Percentiles rank a stretch among this genome's conserved stretches.
Conservation (phyloP, 2,888 invertebrate species). For the Lepidonotus clava region DNA sequence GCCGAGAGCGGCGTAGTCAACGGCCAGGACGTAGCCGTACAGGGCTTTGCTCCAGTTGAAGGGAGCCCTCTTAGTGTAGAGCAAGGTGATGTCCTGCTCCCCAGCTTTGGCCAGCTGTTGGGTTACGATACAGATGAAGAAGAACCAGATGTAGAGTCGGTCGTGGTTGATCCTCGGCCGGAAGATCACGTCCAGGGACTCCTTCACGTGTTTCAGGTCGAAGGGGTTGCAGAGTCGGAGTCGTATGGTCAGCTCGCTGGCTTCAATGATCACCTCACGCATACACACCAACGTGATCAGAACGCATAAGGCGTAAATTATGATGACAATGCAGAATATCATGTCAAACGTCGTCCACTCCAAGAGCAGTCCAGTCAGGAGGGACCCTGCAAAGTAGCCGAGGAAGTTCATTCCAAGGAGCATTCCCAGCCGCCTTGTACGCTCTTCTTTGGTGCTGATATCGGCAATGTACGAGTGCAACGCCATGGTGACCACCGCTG, state of each 20-base stretch:
- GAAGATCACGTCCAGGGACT: constrained; percentile 70
- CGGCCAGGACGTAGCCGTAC: constrained; percentile 78
- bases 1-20: constrained; percentile 79
- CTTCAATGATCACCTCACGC: constrained; percentile 2
- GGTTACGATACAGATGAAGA: constrained; percentile 71
- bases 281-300: constrained; percentile 69
- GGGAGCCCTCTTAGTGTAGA: constrained; percentile 76
- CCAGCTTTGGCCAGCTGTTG: constrained; percentile 77
- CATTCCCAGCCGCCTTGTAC: constrained; percentile 75
- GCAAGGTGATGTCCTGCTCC: constrained; percentile 77
- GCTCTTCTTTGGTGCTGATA: constrained; percentile 71
- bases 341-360: constrained; percentile 68
- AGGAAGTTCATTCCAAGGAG: constrained; percentile 79
- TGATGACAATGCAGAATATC: constrained; percentile 69
- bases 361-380: constrained; percentile 71
- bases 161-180: constrained; percentile 67
- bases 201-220: constrained; percentile 65
- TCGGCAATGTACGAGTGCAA: constrained; percentile 79
- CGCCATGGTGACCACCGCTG: constrained; percentile 80
- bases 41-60: constrained; percentile 74
- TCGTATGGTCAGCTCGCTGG: not conserved
- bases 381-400: constrained; percentile 77
- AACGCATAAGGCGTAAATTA: constrained; percentile 72
- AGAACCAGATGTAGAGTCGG: constrained; percentile 68
- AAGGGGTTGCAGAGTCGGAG: constrained; percentile 46